Conservation (phyloP, 2,888 invertebrate species). For the Cataglyphis rosenhaueri region DNA sequence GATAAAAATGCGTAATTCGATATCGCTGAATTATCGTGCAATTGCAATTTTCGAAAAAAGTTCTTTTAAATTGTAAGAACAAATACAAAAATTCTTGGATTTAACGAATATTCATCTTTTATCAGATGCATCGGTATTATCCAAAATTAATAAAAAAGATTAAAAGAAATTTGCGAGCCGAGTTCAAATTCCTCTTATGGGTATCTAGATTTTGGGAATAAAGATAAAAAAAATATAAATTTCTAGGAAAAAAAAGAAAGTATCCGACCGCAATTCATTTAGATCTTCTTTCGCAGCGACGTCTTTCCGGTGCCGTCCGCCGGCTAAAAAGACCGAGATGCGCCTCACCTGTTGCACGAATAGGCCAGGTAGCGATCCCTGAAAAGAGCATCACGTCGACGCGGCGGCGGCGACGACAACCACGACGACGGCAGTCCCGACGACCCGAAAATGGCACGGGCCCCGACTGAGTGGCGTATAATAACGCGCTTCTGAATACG, state of each 20-base stretch:
- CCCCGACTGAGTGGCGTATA: slow-evolving; percentile 66
- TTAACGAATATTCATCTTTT: neutral
- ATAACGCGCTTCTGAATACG: slow-evolving; percentile 71
- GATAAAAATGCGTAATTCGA: neutral
- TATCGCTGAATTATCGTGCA: neutral
- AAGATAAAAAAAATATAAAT: slow-evolving; percentile 1
- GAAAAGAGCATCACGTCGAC: slow-evolving; percentile 42
- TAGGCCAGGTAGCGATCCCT: slow-evolving; percentile 54
- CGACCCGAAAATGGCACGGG: slow-evolving; percentile 61
- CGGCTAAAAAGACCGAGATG: slow-evolving; percentile 45
- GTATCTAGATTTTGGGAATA: neutral
- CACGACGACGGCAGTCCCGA: slow-evolving; percentile 3
- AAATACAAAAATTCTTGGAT: neutral
- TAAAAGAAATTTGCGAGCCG: neutral
- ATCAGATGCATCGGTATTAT: neutral
- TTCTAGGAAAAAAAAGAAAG: slow-evolving; percentile 5
- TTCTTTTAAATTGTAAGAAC: neutral
- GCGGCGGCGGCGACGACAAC: neutral
- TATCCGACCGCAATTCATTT: slow-evolving; percentile 17
- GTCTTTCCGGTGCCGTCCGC: slow-evolving; percentile 33
- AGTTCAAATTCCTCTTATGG: neutral
- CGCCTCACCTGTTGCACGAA: slow-evolving; percentile 61
- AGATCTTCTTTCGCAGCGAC: slow-evolving; percentile 10
- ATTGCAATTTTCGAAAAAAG: neutral
- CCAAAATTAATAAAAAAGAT: neutral